Evolutionary conservation across 2,888 invertebrate genomes (phyloP), one percentile per base, ranked within the genome.

Genomic region (Scrobipalpa atriplicella): DNA sequence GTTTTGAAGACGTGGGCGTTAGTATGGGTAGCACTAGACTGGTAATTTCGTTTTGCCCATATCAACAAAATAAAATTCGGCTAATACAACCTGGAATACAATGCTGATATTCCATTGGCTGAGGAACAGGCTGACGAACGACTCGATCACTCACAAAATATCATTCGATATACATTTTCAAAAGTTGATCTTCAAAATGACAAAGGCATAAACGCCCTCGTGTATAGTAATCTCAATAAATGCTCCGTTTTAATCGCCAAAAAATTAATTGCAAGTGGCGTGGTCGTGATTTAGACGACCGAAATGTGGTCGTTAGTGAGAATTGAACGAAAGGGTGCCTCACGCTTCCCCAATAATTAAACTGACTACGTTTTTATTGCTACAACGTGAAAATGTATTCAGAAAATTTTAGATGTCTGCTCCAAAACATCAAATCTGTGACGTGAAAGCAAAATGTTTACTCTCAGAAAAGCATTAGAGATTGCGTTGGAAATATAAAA

Each of bases 201-300:
- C 62, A 62, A 62, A 62, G 47, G 29, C 13, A 62, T 61, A 21
- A 29, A 43, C 47, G 43, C 47, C 62, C 52, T 19, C 21, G 41
- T 47, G 61, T 43, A 62, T 47, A 63, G 62, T 56, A 62, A 67
- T 67, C 65, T 67, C 67, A 61, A 62, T 67, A 65, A 65, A 67
- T 52, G 70, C 64, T 68, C 66, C 68, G 65, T 63, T 77, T 78
- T 75, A 70, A 74, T 72, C 75, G 73, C 77, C 72, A 79, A 89
- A 89, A 89, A 89, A 88, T 87, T 90, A 90, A 89, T 90, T 86
- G 86, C 87, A 84, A 89, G 82, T 87, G 89, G 84, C 84, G 83
- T 83, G 79, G 78, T 74, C 78, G 86, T 86, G 87, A 89, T 89
- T 88, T 85, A 85, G 85, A 84, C 81, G 81, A 81, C 83, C 83